Base-by-base conservation (phyloP, 2,113 vertebrate species). In the Ramphastos sulfuratus region DNA sequence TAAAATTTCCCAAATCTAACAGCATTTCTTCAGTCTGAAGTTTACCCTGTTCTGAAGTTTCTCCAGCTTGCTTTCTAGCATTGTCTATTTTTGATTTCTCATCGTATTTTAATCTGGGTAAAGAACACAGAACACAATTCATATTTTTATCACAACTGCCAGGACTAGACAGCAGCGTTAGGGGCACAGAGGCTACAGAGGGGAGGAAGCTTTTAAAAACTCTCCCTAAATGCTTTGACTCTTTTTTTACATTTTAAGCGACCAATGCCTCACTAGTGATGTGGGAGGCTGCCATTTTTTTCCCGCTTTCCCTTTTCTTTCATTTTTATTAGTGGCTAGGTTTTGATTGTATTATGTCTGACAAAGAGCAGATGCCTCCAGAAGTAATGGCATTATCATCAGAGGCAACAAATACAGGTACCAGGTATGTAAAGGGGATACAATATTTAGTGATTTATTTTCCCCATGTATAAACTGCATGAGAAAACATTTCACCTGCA, bases 311-410 rank as follows among this genome's bases (percentile, higher is more conserved):
- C 23, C 15, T 76, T 87, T 87, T 69, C 66, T 70, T 90, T 80
- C 48, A 20, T 56, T 93, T 71, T 74, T 75, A 83, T 83, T 78
- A 75, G 50, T 2, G 0, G 61, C 27, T 90, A 35, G 33, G 67
- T 90, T 92, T 91, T 93, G 48, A 91, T 83, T 82, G 54, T n/a
- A 46, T 85, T 88, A 72, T 54, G 14, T 44, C 33, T 83, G 85
- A 83, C 27, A 67, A 93, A 81, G 58, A 70, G 25, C 50, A 87
- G 52, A 52, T 94, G 92, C 76, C 30, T 69, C 48, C 67, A 85
- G n/a, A 69, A 87, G 79, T 71, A 89, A 85, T 59, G n/a, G 21
- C 27, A 31, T 72, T 78, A 75, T 59, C 56, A 64, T 63, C 71
- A 67, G 46, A 92, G 52, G 33, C 64, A 89, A 46, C 46, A 74